Percentiles rank a stretch among this genome's conserved stretches.
Conservation (phyloP, 2,888 invertebrate genomes). For the Xestia sexstrigata region DNA sequence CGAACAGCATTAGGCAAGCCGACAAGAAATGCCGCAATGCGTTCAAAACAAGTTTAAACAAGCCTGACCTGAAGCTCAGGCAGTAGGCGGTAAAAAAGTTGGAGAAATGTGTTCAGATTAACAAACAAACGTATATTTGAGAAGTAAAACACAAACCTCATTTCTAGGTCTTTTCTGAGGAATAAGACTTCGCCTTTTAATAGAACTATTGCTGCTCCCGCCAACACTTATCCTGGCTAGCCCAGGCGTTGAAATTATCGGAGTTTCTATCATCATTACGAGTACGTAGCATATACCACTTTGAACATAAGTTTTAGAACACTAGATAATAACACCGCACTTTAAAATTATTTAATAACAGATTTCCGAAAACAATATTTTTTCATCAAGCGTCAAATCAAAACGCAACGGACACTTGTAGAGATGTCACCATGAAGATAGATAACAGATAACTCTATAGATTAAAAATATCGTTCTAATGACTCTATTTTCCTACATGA, state of each 20-base stretch:
- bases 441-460: no score
- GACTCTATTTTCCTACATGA: no score
- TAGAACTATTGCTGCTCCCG: constrained; percentile 82
- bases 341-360: neutral
- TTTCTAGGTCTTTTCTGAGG: constrained; percentile 76
- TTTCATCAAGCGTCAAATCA: constrained; percentile 58
- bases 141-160: constrained; percentile 76
- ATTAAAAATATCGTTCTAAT: no score
- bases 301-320: constrained; percentile 2
- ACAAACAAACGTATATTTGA: neutral
- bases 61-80: neutral
- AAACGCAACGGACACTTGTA: constrained; percentile 67
- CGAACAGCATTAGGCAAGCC: no score
- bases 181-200: constrained; percentile 82
- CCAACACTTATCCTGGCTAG: constrained; percentile 80
- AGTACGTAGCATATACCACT: constrained; percentile 35
- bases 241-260: constrained; percentile 80
- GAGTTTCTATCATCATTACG: constrained; percentile 80
- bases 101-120: neutral
- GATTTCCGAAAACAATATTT: constrained; percentile 38
- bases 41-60: neutral
- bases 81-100: neutral
- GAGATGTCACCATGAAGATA: no score
- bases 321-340: constrained; percentile 10
- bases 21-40: neutral